A percentile compares a stretch with the other conserved stretches of the same genome.
phyloP scores from a whole-genome alignment of 2,797 vertebrate species.

The Sardinella longiceps region DNA sequence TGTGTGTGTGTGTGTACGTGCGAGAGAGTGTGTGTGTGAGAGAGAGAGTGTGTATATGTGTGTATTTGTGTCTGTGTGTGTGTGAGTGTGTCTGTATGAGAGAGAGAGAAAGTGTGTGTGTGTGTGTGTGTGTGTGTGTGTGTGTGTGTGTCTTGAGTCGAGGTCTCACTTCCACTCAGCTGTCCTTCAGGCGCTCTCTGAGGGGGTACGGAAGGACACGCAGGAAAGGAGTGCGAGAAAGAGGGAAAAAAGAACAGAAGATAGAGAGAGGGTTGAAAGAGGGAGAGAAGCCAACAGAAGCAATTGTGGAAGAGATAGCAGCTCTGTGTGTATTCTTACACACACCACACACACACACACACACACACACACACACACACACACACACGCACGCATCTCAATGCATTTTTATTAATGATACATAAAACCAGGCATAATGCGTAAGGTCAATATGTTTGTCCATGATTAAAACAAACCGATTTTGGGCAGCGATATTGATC shows the following conservation, averaged over 20 bases:
- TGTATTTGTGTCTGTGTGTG: not conserved
- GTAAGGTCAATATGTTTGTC: conserved; percentile 70
- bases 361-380: not conserved
- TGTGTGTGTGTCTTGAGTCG: conserved; percentile 48
- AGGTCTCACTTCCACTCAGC: conserved; percentile 47
- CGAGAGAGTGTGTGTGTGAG: not conserved
- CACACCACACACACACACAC: conserved; percentile 35
- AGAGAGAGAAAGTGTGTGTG: not conserved
- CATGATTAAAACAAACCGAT: conserved; percentile 75
- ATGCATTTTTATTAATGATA: conserved; percentile 78
- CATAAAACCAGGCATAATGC: conserved; percentile 70
- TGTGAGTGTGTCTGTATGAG: not conserved
- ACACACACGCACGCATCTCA: conserved; percentile 55
- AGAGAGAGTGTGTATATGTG: not conserved
- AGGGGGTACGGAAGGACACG: conserved; percentile 25
- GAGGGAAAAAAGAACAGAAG: conserved; percentile 40
- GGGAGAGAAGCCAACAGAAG: conserved; percentile 35
- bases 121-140: conserved; percentile 16
- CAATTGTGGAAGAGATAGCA: conserved; percentile 39
- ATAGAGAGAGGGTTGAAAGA: conserved; percentile 44
- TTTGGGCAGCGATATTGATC: conserved; percentile 69
- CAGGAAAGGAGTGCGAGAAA: conserved; percentile 39
- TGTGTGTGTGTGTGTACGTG: not conserved
- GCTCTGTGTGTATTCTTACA: conserved; percentile 49
- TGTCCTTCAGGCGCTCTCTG: conserved; percentile 64